Conservation (phyloP, 2,113 vertebrate genomes). For the Thamnaconus septentrionalis region DNA sequence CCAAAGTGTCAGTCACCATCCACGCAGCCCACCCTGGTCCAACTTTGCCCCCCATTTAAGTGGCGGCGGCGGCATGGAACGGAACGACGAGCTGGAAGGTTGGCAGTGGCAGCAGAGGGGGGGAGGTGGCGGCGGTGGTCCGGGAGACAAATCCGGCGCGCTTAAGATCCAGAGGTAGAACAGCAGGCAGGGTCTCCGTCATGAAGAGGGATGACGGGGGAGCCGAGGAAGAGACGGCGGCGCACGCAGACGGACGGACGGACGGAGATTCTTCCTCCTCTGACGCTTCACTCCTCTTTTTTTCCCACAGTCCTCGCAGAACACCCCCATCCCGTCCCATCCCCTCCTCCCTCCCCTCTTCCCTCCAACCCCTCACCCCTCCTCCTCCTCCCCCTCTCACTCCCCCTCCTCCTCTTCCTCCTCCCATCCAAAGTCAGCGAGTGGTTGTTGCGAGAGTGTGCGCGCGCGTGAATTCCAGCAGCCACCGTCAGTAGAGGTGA, state of each 20-base stretch:
- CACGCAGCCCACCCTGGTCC: conserved; percentile 64
- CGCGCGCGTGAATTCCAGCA: conserved; percentile 73
- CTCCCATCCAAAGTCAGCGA: conserved; percentile 73
- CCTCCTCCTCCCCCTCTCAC: conserved; percentile 59
- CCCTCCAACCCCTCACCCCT: conserved; percentile 18
- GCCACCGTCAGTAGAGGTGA: conserved; percentile 82
- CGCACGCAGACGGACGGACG: conserved; percentile 69
- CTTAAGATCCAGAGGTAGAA: conserved; percentile 70
- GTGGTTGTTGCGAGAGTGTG: conserved; percentile 58
- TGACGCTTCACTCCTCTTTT: conserved; percentile 63
- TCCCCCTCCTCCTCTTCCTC: conserved; percentile 49
- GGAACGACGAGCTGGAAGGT: not conserved
- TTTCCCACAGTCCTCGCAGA: conserved; percentile 71
- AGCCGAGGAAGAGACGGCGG: conserved; percentile 50
- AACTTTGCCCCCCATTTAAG: conserved; percentile 76
- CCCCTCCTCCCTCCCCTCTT: conserved; percentile 59
- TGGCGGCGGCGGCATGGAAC: conserved; percentile 39
- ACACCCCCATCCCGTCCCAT: conserved; percentile 29
- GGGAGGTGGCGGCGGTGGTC: conserved; percentile 33
- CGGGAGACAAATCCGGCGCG: conserved; percentile 67
- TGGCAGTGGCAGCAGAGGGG: too few relatives aligned
- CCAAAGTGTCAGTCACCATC: conserved; percentile 65
- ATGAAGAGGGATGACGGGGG: conserved; percentile 52
- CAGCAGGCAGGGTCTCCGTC: conserved; percentile 43
- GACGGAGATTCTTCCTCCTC: conserved; percentile 75